Evolutionary conservation across 2,113 vertebrate species (phyloP).

Genomic region (Pomatorhinus ruficollis): DNA sequence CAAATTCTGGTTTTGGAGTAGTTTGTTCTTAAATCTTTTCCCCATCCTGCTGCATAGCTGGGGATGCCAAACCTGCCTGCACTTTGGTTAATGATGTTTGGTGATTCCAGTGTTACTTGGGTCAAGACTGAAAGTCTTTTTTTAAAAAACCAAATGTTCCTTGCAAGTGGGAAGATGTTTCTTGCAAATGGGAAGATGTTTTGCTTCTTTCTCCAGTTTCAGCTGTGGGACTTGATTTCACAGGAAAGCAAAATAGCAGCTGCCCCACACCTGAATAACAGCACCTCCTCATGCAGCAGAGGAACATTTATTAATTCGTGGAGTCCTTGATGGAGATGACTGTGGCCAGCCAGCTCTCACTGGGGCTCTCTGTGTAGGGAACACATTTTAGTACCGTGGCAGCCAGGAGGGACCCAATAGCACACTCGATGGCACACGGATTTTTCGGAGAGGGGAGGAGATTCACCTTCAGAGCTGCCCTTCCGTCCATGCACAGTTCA

Average conservation of each 20-base stretch:
- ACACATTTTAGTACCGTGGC: fast-evolving
- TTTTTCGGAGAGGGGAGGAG: neutral
- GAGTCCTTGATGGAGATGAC: neutral
- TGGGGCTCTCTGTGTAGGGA: neutral
- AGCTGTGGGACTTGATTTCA: neutral
- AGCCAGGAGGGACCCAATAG: neutral
- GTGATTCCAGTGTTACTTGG: neutral
- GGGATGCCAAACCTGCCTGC: neutral
- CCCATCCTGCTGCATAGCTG: fast-evolving
- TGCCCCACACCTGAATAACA: neutral
- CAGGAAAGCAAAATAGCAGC: neutral
- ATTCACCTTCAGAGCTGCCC: neutral
- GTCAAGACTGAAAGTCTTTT: neutral
- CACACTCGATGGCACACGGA: neutral
- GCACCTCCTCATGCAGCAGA: neutral
- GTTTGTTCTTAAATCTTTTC: neutral
- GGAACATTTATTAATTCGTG: neutral
- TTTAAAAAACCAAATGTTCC: neutral
- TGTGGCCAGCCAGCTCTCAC: neutral
- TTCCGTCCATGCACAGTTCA: neutral
- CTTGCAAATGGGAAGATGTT: neutral
- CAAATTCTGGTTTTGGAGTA: neutral
- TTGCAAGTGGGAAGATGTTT: neutral
- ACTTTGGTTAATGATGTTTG: neutral
- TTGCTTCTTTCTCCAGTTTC: neutral